Conservation (phyloP, 2,888 invertebrate genomes). For the Dasypogon diadema region DNA sequence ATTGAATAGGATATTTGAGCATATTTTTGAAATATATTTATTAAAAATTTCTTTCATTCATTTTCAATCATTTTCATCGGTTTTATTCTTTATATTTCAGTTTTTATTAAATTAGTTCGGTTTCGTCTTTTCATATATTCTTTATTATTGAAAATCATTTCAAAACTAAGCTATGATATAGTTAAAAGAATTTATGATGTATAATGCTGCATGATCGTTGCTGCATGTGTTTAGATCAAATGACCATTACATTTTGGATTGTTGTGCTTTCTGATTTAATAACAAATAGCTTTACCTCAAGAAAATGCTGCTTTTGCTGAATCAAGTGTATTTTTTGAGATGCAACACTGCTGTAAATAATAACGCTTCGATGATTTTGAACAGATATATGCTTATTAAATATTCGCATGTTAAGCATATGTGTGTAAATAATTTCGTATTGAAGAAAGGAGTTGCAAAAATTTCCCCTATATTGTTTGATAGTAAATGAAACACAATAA, state of each 20-base stretch:
- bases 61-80: neutral
- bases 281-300: no score
- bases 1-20: neutral
- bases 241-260: no score
- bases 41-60: neutral
- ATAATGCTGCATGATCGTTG: neutral
- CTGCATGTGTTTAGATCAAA: no score
- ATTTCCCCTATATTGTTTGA: neutral
- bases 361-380: neutral
- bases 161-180: conserved; percentile 18
- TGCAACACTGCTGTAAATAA: conserved; percentile 33
- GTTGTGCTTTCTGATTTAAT: no score
- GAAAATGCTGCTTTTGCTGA: conserved; percentile 33
- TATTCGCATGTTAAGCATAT: conserved; percentile 13
- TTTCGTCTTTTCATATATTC: conserved; percentile 2
- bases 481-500: neutral
- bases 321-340: neutral
- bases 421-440: neutral
- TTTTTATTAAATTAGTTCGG: conserved; percentile 27
- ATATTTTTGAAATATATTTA: neutral
- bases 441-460: neutral
- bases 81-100: conserved; percentile 2
- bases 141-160: neutral
- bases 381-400: neutral
- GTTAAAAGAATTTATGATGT: conserved; percentile 18